These are phyloP conservation scores for Sphaerophoria taeniata DNA, from an alignment of 2,888 invertebrate genomes.

Conservation along the genomic window DNA sequence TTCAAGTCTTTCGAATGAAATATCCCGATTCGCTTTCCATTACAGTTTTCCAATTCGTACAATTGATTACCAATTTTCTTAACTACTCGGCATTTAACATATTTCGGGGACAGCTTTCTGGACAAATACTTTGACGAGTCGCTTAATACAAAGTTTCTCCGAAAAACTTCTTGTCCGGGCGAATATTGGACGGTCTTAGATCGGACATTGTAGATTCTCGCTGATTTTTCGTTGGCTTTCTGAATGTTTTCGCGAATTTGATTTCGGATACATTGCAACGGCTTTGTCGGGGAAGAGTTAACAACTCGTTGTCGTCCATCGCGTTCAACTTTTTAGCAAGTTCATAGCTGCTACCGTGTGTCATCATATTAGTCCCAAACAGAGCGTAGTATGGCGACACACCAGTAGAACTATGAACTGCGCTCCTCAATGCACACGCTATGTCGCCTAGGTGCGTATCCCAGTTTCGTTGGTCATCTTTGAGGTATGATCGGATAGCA, in stretches of 20 bases:
- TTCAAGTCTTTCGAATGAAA: too few relatives aligned
- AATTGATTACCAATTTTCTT: neutral
- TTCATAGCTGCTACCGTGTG: too few relatives aligned
- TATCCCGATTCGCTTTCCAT: neutral
- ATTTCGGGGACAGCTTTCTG: neutral
- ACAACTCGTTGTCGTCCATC: neutral
- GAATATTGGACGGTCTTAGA: too few relatives aligned
- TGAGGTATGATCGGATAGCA: neutral
- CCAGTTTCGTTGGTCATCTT: neutral
- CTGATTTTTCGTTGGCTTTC: neutral
- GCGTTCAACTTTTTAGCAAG: neutral
- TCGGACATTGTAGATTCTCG: too few relatives aligned
- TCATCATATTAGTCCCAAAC: too few relatives aligned
- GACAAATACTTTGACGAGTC: neutral
- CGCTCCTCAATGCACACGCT: neutral
- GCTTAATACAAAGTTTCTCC: neutral
- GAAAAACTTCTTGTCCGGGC: too few relatives aligned
- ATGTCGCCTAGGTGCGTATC: neutral
- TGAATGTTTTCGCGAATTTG: neutral
- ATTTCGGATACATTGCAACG: too few relatives aligned
- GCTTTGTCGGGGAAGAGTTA: neutral
- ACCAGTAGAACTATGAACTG: neutral
- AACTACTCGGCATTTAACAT: neutral
- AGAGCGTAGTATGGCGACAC: too few relatives aligned
- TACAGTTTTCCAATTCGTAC: neutral